Evolutionary conservation across 2,113 vertebrate species (phyloP), one percentile per base, ranked within the genome.

Genomic region (Nycticorax nycticorax): DNA sequence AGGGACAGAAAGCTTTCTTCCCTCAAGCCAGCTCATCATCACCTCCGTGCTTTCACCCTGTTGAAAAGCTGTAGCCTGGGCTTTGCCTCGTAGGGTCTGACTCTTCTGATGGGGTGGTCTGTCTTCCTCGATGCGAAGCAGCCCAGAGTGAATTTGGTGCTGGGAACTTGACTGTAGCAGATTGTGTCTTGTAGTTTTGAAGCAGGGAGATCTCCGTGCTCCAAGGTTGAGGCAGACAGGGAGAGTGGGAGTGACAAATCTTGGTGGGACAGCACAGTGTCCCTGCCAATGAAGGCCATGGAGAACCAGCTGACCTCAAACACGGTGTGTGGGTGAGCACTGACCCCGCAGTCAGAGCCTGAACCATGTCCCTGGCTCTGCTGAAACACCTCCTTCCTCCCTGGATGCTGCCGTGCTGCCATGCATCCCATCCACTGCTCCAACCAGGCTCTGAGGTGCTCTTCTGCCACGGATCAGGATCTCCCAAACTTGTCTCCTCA

Each of bases 401-500:
- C 35, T 39, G 57, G 26, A 9, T 64, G 78, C 32, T 48, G 27
- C 60, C 4, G 0, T 64, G 35, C 45, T 0, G 0, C 8, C 2
- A 0, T 26, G 14, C 80, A 11, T 50, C 60, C 68, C 24, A 17
- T 26, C n/a, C 23, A 11, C 52, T 0, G 1, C 72, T 55, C 43
- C 69, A 28, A 27, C 27, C 27, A 9, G 24, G 30, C 48, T 63
- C 12, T 0, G 0, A 10, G 24, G 1, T 15, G 41, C n/a, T 62
- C 53, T 83, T 90, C 60, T 68, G 28, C 43, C 3, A 1, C 0
- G 2, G 56, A 28, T 15, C 0, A 1, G 67, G 47, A 45, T 74
- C 68, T 86, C 82, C n/a, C n/a, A 53, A 18, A 62, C 72, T 56
- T 5, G 2, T 57, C 32, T 71, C n/a, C 56, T 48, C 41, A 1